Percentiles rank a stretch among this genome's conserved stretches.
phyloP scores from a whole-genome alignment of 2,113 vertebrate species.

The Emydocephalus ijimae region DNA sequence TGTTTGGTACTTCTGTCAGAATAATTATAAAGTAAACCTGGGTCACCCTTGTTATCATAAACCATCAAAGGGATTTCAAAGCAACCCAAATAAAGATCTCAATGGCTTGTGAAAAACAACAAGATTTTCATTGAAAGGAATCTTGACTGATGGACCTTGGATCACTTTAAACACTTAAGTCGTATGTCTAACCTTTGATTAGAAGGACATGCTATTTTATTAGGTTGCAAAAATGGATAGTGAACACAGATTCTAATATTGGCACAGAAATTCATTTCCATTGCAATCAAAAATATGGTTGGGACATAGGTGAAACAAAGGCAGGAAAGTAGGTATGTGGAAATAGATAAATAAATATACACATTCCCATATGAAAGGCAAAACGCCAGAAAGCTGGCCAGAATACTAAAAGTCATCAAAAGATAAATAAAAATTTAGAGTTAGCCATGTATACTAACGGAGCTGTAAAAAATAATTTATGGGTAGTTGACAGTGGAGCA shows the following conservation, averaged over 20 bases:
- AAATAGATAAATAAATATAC: background rate
- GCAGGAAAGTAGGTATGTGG: background rate
- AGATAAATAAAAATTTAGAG: no score
- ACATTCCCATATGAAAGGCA: background rate
- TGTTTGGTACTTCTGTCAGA: background rate
- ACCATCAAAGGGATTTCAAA: background rate
- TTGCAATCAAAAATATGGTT: background rate
- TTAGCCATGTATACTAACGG: no score
- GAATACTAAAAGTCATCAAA: no score
- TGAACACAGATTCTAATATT: background rate
- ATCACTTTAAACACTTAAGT: background rate
- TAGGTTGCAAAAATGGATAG: background rate
- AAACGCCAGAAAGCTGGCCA: no score
- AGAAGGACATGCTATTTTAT: background rate
- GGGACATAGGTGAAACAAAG: background rate
- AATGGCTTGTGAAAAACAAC: background rate
- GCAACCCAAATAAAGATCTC: background rate
- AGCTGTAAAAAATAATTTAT: no score
- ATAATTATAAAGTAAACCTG: background rate
- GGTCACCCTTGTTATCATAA: background rate
- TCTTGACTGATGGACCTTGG: background rate
- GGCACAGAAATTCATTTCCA: background rate
- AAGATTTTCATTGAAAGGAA: background rate
- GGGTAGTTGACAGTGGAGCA: no score
- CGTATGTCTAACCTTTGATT: background rate